Evolutionary conservation across 2,797 vertebrate species (phyloP).

Genomic region (Takifugu rubripes): DNA sequence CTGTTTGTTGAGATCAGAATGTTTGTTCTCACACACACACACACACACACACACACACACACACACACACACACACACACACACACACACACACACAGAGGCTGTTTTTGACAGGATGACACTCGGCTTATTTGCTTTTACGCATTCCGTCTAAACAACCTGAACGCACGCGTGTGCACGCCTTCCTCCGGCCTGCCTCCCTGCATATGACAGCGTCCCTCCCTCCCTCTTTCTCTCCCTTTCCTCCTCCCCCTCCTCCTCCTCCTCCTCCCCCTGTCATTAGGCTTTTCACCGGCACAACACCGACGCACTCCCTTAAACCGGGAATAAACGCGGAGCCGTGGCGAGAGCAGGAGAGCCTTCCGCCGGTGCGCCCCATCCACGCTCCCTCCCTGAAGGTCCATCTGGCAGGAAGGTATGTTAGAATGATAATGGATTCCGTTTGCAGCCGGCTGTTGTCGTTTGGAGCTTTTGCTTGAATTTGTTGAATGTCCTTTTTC

Average conservation of each 20-base stretch:
- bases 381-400: conserved; percentile 65
- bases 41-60: neutral
- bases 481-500: conserved; percentile 42
- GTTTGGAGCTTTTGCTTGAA: conserved; percentile 11
- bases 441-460: conserved; percentile 6
- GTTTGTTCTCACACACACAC: conserved; percentile 41
- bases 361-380: conserved; percentile 55
- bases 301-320: conserved; percentile 52
- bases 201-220: conserved; percentile 56
- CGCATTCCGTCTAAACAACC: conserved; percentile 15
- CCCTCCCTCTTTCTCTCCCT: conserved; percentile 46
- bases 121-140: conserved; percentile 7
- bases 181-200: conserved; percentile 44
- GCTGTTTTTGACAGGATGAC: conserved; percentile 3
- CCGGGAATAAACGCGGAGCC: conserved; percentile 54
- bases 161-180: neutral
- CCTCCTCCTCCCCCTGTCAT: conserved; percentile 55
- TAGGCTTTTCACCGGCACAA: conserved; percentile 56
- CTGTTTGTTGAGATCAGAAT: conserved; percentile 17
- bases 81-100: neutral
- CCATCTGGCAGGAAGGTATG: conserved; percentile 71
- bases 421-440: conserved; percentile 26
- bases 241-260: conserved; percentile 9
- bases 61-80: neutral
- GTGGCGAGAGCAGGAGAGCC: conserved; percentile 57